Evolutionary conservation across 2,797 vertebrate genomes (phyloP), one percentile per base, ranked within the genome.

Genomic region (Anguilla pacifica): DNA sequence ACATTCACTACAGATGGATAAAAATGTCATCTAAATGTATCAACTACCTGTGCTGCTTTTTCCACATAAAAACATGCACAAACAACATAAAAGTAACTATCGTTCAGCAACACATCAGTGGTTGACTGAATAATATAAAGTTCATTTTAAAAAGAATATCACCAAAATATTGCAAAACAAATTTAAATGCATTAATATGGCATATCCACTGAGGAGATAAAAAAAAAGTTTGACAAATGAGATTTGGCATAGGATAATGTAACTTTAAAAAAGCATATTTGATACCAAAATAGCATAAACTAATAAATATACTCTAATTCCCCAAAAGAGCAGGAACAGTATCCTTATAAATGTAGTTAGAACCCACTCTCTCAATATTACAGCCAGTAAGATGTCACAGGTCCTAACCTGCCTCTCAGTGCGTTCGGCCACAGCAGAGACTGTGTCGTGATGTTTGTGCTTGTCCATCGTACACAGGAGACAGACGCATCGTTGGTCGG

Each of bases 401-500:
- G 43, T 81, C 4, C 28, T 84, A 0, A 84, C 82, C 82, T 55
- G 51, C n/a, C 1, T 84, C 51, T 84, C 82, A 17, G n/a, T 9
- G 43, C 11, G 11, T 17, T 84, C 51, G 0, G 53, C 11, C n/a
- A 35, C 51, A 31, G 82, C 82, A 31, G 82, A 84, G 9, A 84
- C 53, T 28, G 82, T 84, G 49, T 84, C 51, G 2, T 84, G 86
- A 10, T 9, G 2, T 46, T 51, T 61, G 86, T 87, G 86, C n/a
- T 11, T 0, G 6, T 87, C 59, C 39, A 39, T 39, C 79, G 83
- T 59, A 25, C 86, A 87, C 57, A 22, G 35, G 3, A 81, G 46
- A 59, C 86, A 87, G 46, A 87, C 10, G 79, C 86, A 49, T 1
- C 28, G 81, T 2, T 51, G 35, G 43, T 87, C 86, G 11, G 86